Evolutionary conservation across 2,797 vertebrate genomes (phyloP), one percentile per base, ranked within the genome.

Genomic region (Gobio occitaniae): DNA sequence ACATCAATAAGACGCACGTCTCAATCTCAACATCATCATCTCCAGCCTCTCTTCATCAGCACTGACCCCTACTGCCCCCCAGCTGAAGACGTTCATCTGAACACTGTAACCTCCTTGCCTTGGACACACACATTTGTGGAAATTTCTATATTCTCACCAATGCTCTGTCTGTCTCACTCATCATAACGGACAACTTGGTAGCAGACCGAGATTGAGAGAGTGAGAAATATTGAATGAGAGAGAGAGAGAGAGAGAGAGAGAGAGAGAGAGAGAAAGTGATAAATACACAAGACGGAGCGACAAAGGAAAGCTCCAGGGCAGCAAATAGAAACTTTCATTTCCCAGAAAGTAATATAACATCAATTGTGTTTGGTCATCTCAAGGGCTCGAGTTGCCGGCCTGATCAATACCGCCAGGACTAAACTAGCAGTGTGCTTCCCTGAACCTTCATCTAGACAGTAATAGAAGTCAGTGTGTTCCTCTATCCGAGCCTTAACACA

Each of bases 1-100:
- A 84, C 82, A 89, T 89, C 88, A 89, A 80, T 84, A 83, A 88
- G 88, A 89, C 7, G 77, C 82, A 90, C 80, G 84, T 86, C 83
- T 89, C 83, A 87, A 88, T 88, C 84, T 88, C 59, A 83, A 75
- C 56, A 86, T 36, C 59, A 89, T 87, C 86, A 86, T 88, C 83
- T 61, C 47, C 80, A 68, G 78, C 71, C 61, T 68, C 83, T 84
- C 75, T 85, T 83, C 85, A 91, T 86, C 83, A 78, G 61, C 72
- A 7, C 72, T 74, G 77, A 75, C 83, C 87, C 84, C 81, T 82
- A 80, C 78, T 54, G 80, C 83, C 86, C 63, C 69, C 54, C 56
- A 79, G 80, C 84, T 83, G 56, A 78, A 88, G 82, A 86, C 88
- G 80, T 87, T 68, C 75, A 83, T 83, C 63, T 78, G 77, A 68